phyloP scores from a whole-genome alignment of 1,140 invertebrate genomes.

The Condylostylus longicornis region DNA sequence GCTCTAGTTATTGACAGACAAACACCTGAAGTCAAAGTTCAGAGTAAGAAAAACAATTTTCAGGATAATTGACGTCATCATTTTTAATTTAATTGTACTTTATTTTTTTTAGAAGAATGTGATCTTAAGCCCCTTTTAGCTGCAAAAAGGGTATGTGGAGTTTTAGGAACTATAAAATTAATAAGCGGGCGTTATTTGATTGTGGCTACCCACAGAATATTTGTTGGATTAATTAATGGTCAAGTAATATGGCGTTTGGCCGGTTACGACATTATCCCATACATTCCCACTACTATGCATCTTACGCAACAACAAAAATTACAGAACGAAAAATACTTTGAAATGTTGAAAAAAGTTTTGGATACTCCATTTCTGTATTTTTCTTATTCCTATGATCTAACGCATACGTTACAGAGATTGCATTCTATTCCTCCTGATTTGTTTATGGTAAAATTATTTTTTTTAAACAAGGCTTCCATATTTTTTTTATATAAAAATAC shows the following conservation, averaged over 20 bases:
- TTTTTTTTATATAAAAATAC: neutral
- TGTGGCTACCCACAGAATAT: conserved; percentile 71
- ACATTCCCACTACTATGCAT: conserved; percentile 67
- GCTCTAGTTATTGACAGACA: conserved; percentile 57
- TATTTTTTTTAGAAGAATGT: conserved; percentile 8
- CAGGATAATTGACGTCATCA: conserved; percentile 2
- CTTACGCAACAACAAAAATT: conserved; percentile 63
- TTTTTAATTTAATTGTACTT: conserved; percentile 10
- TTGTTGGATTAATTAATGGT: conserved; percentile 72
- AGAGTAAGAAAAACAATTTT: conserved; percentile 34
- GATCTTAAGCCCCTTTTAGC: conserved; percentile 25
- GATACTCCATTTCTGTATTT: conserved; percentile 77
- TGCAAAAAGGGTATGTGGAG: conserved; percentile 67
- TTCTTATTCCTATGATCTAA: conserved; percentile 86
- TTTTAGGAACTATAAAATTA: conserved; percentile 73
- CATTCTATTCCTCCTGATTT: conserved; percentile 80
- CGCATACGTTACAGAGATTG: conserved; percentile 78
- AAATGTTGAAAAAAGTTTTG: conserved; percentile 65
- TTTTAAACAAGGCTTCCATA: neutral
- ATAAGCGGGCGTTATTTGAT: conserved; percentile 79
- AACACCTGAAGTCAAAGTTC: conserved; percentile 47
- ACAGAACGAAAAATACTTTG: conserved; percentile 62
- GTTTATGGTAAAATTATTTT: conserved; percentile 38
- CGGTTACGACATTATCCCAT: conserved; percentile 74
- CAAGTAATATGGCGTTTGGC: conserved; percentile 75